These are phyloP conservation scores for Simalia tracyae DNA, from an alignment of 2,797 vertebrate genomes.

Conservation along the genomic window DNA sequence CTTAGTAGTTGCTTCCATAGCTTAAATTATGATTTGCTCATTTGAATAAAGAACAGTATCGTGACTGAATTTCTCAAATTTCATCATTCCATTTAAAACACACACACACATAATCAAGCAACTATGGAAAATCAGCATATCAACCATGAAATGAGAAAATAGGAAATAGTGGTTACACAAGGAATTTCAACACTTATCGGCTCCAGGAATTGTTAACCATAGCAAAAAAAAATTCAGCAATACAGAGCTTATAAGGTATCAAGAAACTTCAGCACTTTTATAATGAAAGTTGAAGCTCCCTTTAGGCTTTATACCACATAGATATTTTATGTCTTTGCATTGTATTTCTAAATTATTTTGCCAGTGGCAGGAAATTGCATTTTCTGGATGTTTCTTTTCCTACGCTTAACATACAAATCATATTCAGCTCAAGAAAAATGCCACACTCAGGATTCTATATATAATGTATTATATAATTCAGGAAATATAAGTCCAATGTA, in stretches of 20 bases:
- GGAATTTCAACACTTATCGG: neutral
- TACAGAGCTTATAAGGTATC: neutral
- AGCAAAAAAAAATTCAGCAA: neutral
- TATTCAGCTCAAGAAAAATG: neutral
- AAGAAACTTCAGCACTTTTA: slow-evolving; percentile 14
- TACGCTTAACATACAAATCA: neutral
- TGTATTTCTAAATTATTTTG: slow-evolving; percentile 4
- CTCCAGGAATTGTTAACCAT: slow-evolving; percentile 15
- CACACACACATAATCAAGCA: neutral
- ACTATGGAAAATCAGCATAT: slow-evolving; percentile 3
- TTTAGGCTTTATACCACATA: slow-evolving; percentile 4
- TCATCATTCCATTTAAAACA: neutral
- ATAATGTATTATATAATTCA: neutral
- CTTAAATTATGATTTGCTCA: neutral
- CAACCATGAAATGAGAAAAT: slow-evolving; percentile 20
- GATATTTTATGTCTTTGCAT: slow-evolving; percentile 16
- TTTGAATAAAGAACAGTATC: slow-evolving; percentile 8
- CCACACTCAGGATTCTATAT: neutral
- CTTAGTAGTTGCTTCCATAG: neutral
- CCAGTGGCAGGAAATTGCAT: neutral
- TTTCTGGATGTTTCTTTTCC: neutral
- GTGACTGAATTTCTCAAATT: neutral
- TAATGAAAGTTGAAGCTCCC: neutral
- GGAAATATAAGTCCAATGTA: neutral
- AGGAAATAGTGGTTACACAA: neutral